Evolutionary conservation across 2,797 vertebrate genomes (phyloP), one percentile per base, ranked within the genome.

Genomic region (Poecilia gillii): DNA sequence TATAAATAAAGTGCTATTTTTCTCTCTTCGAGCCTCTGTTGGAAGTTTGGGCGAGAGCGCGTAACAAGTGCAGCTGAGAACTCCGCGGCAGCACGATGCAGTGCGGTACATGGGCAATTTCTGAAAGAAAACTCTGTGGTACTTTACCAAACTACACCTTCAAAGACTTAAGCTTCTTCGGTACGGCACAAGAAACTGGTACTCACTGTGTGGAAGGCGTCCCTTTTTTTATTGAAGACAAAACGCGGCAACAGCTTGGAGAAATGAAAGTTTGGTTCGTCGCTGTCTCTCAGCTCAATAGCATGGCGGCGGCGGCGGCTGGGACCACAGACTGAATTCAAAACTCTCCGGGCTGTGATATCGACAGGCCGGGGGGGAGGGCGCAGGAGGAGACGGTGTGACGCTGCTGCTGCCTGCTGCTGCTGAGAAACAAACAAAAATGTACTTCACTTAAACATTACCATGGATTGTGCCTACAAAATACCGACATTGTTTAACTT

Each of bases 301-400:
- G 93, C 96, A 97, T 96, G 96, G 96, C 96, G 96, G 94, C 94
- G 81, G 82, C 91, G 18, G 51, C 55, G 41, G 31, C 59, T 81
- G 89, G 55, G 89, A 77, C 86, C 78, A 66, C 72, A 90, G 93
- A 82, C 87, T 83, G 92, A 72, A 92, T 92, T 92, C 90, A 92
- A 91, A 92, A 81, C 85, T 88, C 89, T 90, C 81, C 83, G 74
- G 85, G 87, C 86, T 90, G 86, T 6, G 88, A 89, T 89, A 92
- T 82, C 85, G 76, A 78, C 89, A 81, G 80, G 81, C 81, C 70
- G 81, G 77, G 79, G 16, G 89, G 76, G 77, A 82, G 82, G 85
- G 84, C 18, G 57, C 74, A 49, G 51, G 43, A 70, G 71, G 84
- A 0, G 74, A 77, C 0, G 77, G 49, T 1, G 72, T 8, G 31